These are phyloP conservation scores for Lochmaea crataegi DNA, from an alignment of 2,888 invertebrate species.

Conservation along the genomic window DNA sequence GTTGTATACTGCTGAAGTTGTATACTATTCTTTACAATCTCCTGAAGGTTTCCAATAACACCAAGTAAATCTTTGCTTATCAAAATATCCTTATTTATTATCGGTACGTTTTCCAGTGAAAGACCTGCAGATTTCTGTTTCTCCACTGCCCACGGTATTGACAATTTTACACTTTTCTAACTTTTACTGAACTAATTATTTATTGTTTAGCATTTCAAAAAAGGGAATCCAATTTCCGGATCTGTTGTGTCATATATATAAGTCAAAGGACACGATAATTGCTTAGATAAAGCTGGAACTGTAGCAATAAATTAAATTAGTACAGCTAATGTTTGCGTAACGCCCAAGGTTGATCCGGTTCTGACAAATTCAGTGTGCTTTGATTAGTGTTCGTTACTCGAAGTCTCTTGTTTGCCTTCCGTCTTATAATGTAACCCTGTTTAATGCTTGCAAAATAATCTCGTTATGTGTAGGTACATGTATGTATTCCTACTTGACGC, in stretches of 20 bases:
- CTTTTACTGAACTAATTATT: background rate
- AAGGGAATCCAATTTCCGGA: background rate
- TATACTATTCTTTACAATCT: too few species aligned
- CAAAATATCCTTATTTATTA: too few species aligned
- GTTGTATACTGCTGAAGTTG: too few species aligned
- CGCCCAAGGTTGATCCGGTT: conserved; percentile 55
- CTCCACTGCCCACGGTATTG: too few species aligned
- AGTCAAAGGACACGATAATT: conserved; percentile 46
- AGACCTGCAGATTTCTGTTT: too few species aligned
- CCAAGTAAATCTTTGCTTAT: too few species aligned
- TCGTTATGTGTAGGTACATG: background rate
- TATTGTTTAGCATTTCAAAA: background rate
- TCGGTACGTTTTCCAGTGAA: too few species aligned
- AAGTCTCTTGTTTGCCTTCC: conserved; percentile 8
- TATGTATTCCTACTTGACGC: background rate
- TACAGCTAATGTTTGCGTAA: conserved; percentile 55
- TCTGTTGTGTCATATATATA: background rate
- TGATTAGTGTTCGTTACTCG: conserved; percentile 57
- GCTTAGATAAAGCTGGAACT: conserved; percentile 52
- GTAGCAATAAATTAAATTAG: conserved; percentile 57
- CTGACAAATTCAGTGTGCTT: conserved; percentile 57
- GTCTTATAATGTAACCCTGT: conserved; percentile 14
- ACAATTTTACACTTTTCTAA: too few species aligned
- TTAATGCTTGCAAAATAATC: conserved; percentile 7
- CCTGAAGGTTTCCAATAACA: too few species aligned